Conservation (phyloP, 1,140 invertebrate species). For the Anastrepha ludens region DNA sequence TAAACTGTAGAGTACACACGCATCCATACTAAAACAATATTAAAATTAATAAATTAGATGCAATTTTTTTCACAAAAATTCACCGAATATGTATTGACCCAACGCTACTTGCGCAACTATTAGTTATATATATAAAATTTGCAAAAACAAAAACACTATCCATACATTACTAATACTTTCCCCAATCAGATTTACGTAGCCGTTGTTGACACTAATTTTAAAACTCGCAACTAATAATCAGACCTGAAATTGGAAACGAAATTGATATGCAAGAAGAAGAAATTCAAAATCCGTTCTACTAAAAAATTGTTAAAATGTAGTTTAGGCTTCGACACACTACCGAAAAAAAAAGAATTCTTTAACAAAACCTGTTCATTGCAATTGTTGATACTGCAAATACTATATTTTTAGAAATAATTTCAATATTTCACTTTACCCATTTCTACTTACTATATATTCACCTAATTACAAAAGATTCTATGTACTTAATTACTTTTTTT, state of each 20-base stretch:
- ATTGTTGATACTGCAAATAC: slow-evolving; percentile 29
- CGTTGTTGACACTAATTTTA: too few species aligned
- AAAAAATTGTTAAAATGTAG: background rate
- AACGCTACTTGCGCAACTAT: background rate
- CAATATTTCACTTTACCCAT: slow-evolving; percentile 3
- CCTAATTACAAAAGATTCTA: background rate
- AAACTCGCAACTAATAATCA: background rate
- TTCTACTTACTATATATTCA: background rate
- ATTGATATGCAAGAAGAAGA: background rate
- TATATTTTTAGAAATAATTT: background rate
- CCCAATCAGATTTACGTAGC: too few species aligned
- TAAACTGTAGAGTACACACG: slow-evolving; percentile 65
- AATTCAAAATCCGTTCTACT: background rate
- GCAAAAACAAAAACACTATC: background rate
- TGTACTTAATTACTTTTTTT: slow-evolving; percentile 4
- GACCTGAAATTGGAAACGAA: background rate
- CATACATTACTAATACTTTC: too few species aligned
- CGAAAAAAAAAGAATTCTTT: background rate
- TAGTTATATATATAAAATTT: too few species aligned
- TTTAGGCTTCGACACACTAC: background rate
- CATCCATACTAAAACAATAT: background rate
- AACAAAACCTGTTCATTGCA: background rate
- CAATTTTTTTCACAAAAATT: too few species aligned
- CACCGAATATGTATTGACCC: too few species aligned
- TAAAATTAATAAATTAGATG: too few species aligned